These are phyloP conservation scores for Boleophthalmus pectinirostris DNA, from an alignment of 2,113 vertebrate genomes.

Conservation along the genomic window DNA sequence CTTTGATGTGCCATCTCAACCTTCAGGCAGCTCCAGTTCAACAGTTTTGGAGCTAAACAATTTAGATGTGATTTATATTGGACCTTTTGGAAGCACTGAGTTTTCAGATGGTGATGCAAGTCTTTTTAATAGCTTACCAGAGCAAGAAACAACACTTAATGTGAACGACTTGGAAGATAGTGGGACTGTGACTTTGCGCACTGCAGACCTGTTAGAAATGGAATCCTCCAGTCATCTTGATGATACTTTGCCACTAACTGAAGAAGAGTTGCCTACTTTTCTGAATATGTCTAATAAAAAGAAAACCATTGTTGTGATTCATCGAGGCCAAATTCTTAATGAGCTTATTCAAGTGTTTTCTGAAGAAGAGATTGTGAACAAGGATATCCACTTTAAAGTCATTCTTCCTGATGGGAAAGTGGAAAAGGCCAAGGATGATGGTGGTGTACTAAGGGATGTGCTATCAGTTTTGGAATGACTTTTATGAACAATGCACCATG, in stretches of 20 bases:
- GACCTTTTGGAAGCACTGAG: neutral
- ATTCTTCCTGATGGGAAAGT: neutral
- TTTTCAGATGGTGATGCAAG: neutral
- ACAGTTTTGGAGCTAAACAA: neutral
- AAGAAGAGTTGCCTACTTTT: neutral
- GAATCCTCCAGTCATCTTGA: no score
- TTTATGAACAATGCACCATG: constrained; percentile 46
- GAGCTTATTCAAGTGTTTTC: no score
- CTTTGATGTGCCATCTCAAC: no score
- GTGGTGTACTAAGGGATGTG: constrained; percentile 26
- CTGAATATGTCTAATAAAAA: neutral
- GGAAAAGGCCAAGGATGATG: constrained; percentile 6
- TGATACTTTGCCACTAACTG: neutral
- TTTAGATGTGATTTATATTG: no score
- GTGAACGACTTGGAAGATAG: neutral
- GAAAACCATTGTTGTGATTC: neutral
- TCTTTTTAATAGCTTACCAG: neutral
- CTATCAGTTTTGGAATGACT: constrained; percentile 36
- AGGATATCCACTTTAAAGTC: no score
- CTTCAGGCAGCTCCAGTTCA: neutral
- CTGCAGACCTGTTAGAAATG: no score
- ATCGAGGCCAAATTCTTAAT: no score
- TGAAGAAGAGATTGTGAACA: no score
- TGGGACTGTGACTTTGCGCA: neutral
- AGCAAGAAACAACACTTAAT: neutral